These are phyloP conservation scores for Microcebus ravelobensis DNA, from an alignment of 2,113 vertebrate species.

Conservation along the genomic window DNA sequence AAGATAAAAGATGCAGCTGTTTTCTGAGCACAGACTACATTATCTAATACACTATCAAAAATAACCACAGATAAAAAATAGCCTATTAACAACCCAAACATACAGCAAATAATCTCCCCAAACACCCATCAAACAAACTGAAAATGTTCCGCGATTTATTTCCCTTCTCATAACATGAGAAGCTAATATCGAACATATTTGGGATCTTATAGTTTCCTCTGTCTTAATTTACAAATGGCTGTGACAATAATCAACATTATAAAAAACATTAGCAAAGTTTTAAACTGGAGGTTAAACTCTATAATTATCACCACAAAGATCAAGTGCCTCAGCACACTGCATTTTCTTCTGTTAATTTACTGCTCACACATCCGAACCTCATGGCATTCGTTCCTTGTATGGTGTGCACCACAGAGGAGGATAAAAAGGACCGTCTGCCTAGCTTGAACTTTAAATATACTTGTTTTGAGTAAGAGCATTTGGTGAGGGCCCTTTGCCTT, in stretches of 20 bases:
- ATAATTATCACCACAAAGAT: background rate
- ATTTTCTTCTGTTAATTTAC: background rate
- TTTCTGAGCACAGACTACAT: conserved; percentile 28
- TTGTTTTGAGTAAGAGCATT: conserved; percentile 40
- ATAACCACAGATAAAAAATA: conserved; percentile 15
- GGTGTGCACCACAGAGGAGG: background rate
- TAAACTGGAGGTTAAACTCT: background rate
- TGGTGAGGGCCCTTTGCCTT: background rate
- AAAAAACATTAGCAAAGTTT: background rate
- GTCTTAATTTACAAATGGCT: background rate
- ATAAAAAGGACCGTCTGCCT: background rate
- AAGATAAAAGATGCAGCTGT: conserved; percentile 48
- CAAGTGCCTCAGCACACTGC: background rate
- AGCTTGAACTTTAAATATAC: background rate
- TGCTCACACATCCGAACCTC: background rate
- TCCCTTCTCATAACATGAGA: background rate
- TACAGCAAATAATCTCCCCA: background rate
- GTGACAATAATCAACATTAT: background rate
- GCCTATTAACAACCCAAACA: background rate
- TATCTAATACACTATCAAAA: conserved; percentile 34
- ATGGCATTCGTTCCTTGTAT: no score
- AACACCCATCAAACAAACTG: background rate
- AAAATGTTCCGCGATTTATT: background rate
- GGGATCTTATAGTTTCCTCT: background rate
- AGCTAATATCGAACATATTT: background rate